Evolutionary conservation across 2,888 invertebrate species (phyloP), one percentile per base, ranked within the genome.

Genomic region (Antitype chi): DNA sequence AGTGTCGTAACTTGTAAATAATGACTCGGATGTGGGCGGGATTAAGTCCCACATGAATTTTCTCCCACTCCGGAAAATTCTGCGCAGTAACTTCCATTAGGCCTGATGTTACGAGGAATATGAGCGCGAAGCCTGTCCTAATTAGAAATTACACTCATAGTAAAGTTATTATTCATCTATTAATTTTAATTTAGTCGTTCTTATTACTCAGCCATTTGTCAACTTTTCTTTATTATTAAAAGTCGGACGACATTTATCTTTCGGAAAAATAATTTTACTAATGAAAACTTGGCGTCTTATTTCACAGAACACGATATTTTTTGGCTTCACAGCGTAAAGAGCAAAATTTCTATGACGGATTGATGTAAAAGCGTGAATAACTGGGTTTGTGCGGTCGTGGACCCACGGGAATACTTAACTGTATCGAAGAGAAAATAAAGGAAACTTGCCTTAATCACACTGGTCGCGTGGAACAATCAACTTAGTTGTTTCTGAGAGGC

Each of bases 1-100:
- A 59, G 60, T 76, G 55, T 75, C 74, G 57, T 81, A 74, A 78
- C 63, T 78, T 81, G 83, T 88, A 87, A 89, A 84, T 81, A 87
- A 85, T 76, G 71, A 75, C 80, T 74, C 73, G 52, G 71, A 79
- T 79, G 84, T 82, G 74, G 73, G 84, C 57, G 76, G 75, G 71
- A 82, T 78, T 79, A 80, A 78, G 78, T 70, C 83, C 82, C 70
- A 76, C 77, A 74, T 69, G 81, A 82, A 74, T 84, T 88, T 86
- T 82, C 75, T 78, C 52, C 32, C 32, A 63, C n/a, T 55, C 52
- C 49, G 70, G 71, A 70, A 85, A 72, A 81, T 80, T 74, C 13
- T 69, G 15, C 66, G 11, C 23, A 38, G 57, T 68, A 23, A 71
- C 69, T 60, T 67, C 60, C 67, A 75, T 86, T 84, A 77, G n/a